Percentiles rank a stretch among this genome's conserved stretches.
Evolutionary conservation across 2,888 invertebrate species (phyloP).

Genomic region (Alsophila aescularia): DNA sequence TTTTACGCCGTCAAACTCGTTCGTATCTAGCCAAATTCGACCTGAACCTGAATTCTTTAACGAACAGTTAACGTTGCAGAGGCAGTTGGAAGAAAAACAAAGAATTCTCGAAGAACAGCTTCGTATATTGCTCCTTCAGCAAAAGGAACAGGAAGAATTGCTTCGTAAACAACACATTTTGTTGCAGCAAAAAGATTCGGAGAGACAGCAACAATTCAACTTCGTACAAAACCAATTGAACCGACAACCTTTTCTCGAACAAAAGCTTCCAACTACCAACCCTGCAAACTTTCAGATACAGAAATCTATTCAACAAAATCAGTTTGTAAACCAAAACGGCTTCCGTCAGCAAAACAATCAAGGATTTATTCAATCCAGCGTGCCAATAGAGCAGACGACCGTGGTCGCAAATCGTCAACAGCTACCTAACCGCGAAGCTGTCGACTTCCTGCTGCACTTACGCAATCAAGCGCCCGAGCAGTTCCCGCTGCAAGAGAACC

Average conservation of each 20-base stretch:
- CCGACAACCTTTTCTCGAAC: slow-evolving; percentile 48
- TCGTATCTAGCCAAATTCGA: slow-evolving; percentile 33
- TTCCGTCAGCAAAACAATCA: slow-evolving; percentile 59
- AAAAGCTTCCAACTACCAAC: slow-evolving; percentile 59
- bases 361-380: slow-evolving; percentile 82
- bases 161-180: slow-evolving; percentile 86
- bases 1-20: slow-evolving; percentile 44
- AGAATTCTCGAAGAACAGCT: slow-evolving; percentile 88
- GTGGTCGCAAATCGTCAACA: slow-evolving; percentile 80
- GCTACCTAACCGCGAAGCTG: slow-evolving; percentile 83
- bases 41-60: slow-evolving; percentile 59
- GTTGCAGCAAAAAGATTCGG: slow-evolving; percentile 75
- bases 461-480: slow-evolving; percentile 74
- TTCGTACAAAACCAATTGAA: slow-evolving; percentile 47
- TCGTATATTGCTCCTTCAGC: slow-evolving; percentile 86
- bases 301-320: slow-evolving; percentile 61
- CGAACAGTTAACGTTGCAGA: slow-evolving; percentile 71
- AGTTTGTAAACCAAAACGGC: slow-evolving; percentile 56
- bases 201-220: slow-evolving; percentile 36
- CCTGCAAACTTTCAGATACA: slow-evolving; percentile 63
- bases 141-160: slow-evolving; percentile 88
- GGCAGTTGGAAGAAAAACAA: slow-evolving; percentile 87
- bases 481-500: slow-evolving; percentile 78
- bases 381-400: slow-evolving; percentile 61
- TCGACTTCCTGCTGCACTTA: slow-evolving; percentile 79